Evolutionary conservation across 2,888 invertebrate species (phyloP).

Genomic region (Tinea pellionella): DNA sequence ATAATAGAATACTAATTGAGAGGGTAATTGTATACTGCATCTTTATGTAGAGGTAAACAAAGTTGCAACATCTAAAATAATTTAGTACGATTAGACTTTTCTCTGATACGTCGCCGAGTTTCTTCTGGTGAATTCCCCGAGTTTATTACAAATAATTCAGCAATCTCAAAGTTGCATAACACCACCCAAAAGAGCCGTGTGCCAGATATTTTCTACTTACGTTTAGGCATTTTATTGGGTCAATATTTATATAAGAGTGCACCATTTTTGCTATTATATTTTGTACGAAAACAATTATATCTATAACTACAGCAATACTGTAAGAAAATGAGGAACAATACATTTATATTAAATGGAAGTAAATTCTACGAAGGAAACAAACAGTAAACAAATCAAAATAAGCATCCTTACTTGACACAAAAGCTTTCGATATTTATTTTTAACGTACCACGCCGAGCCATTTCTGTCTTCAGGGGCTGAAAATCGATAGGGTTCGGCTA

Average conservation of each 20-base stretch:
- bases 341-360: no score
- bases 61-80: background rate
- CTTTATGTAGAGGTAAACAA: background rate
- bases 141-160: background rate
- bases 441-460: background rate
- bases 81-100: background rate
- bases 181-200: background rate
- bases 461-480: slow-evolving; percentile 18
- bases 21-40: no score
- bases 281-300: no score
- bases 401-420: no score
- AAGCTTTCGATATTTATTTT: slow-evolving; percentile 4
- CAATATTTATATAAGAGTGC: background rate
- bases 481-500: slow-evolving; percentile 35
- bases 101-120: background rate
- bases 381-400: no score
- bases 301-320: no score
- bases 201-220: background rate
- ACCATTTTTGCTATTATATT: no score
- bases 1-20: no score
- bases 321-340: no score
- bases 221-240: background rate
- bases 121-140: background rate
- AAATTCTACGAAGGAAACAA: no score
- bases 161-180: background rate